Evolutionary conservation across 2,113 vertebrate species (phyloP).

Genomic region (Ptyas mucosa): DNA sequence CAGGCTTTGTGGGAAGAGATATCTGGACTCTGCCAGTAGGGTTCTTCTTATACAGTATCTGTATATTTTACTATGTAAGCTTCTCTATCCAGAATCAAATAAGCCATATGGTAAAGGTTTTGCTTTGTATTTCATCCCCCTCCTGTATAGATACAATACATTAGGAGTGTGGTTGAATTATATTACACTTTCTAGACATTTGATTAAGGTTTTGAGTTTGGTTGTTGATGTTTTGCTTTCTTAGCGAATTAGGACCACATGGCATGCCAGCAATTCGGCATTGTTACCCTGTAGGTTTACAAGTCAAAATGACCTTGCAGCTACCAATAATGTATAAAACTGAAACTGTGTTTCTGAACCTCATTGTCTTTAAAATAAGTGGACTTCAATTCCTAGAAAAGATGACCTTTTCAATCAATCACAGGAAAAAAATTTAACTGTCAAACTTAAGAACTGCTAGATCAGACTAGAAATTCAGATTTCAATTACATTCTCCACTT

Average conservation of each 20-base stretch:
- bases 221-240: background rate
- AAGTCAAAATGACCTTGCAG: background rate
- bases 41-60: background rate
- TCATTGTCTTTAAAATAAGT: background rate
- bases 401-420: conserved; percentile 1
- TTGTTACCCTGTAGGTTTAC: background rate
- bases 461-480: background rate
- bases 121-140: background rate
- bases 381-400: background rate
- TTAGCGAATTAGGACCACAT: background rate
- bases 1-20: background rate
- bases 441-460: background rate
- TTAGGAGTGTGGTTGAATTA: background rate
- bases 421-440: conserved; percentile 16
- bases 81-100: background rate
- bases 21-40: background rate
- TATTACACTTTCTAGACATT: background rate
- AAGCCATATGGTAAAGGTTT: background rate
- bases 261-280: conserved; percentile 7
- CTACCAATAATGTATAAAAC: conserved; percentile 17
- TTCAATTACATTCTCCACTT: background rate
- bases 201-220: background rate
- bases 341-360: background rate
- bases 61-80: background rate
- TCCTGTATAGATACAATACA: background rate